Conservation (phyloP, 2,113 vertebrate species). For the Scatophagus argus region DNA sequence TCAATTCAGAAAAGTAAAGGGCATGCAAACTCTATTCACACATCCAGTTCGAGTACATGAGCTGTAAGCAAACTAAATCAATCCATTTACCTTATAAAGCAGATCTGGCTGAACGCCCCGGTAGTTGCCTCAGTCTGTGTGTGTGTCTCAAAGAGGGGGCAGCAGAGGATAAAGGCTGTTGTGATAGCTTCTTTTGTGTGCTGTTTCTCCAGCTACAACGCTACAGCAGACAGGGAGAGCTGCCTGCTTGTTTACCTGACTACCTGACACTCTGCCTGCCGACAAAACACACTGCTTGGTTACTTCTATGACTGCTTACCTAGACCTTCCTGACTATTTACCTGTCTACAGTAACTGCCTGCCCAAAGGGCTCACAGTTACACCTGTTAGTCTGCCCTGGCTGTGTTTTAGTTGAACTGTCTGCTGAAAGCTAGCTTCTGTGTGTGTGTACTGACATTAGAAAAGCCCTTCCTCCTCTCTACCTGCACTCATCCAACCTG, state of each 20-base stretch:
- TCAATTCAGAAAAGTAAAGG: background rate
- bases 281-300: slow-evolving; percentile 30
- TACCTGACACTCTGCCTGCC: slow-evolving; percentile 52
- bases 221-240: slow-evolving; percentile 76
- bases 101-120: slow-evolving; percentile 33
- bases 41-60: background rate
- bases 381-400: slow-evolving; percentile 42
- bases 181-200: slow-evolving; percentile 79
- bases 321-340: slow-evolving; percentile 25
- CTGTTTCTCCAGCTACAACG: slow-evolving; percentile 70
- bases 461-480: slow-evolving; percentile 73
- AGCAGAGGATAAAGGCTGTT: slow-evolving; percentile 64
- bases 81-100: slow-evolving; percentile 64
- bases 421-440: slow-evolving; percentile 27
- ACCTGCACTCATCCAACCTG: slow-evolving; percentile 93
- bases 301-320: slow-evolving; percentile 32
- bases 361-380: slow-evolving; percentile 31
- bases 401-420: slow-evolving; percentile 26
- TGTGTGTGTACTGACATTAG: slow-evolving; percentile 61
- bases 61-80: slow-evolving; percentile 27
- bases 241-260: slow-evolving; percentile 55
- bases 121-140: slow-evolving; percentile 46
- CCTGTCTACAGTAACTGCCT: slow-evolving; percentile 24
- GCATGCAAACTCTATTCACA: slow-evolving; percentile 4
- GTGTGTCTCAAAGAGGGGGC: slow-evolving; percentile 27